Conservation (phyloP, 2,797 vertebrate genomes). For the Gallirallus australis region DNA sequence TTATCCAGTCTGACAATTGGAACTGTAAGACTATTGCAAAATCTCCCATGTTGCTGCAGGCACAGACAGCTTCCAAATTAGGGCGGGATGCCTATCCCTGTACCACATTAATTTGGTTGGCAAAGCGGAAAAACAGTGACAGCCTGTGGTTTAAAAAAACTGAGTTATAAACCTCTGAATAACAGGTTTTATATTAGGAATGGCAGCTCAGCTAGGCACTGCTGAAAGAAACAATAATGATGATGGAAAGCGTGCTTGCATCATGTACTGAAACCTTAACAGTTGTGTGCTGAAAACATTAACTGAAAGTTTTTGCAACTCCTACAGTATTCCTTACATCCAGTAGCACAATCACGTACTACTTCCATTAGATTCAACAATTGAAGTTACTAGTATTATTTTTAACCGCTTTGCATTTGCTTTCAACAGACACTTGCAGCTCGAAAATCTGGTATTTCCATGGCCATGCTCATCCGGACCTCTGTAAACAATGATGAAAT, state of each 20-base stretch:
- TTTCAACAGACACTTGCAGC: conserved; percentile 91
- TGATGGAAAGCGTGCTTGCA: background rate
- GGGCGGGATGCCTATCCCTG: conserved; percentile 15
- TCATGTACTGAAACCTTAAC: background rate
- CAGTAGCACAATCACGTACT: background rate
- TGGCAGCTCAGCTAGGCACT: conserved; percentile 18
- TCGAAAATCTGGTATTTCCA: conserved; percentile 97
- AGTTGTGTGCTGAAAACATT: background rate
- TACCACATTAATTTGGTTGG: conserved; percentile 38
- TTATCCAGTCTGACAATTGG: background rate
- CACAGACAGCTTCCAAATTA: conserved; percentile 32
- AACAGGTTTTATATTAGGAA: conserved; percentile 41
- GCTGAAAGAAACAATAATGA: background rate
- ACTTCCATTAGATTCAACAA: background rate
- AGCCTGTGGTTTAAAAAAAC: conserved; percentile 27
- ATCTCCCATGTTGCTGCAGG: conserved; percentile 25
- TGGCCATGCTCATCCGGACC: conserved; percentile 93
- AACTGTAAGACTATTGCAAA: background rate
- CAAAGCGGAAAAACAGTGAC: conserved; percentile 28
- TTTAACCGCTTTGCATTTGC: conserved; percentile 14
- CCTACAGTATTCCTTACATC: background rate
- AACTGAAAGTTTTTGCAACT: background rate
- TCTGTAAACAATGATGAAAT: conserved; percentile 95
- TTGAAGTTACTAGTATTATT: background rate
- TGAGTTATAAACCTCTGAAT: conserved; percentile 12